Evolutionary conservation across 92 coral and sea anemone species (phyloP).

Genomic region (Heliopora coerulea): DNA sequence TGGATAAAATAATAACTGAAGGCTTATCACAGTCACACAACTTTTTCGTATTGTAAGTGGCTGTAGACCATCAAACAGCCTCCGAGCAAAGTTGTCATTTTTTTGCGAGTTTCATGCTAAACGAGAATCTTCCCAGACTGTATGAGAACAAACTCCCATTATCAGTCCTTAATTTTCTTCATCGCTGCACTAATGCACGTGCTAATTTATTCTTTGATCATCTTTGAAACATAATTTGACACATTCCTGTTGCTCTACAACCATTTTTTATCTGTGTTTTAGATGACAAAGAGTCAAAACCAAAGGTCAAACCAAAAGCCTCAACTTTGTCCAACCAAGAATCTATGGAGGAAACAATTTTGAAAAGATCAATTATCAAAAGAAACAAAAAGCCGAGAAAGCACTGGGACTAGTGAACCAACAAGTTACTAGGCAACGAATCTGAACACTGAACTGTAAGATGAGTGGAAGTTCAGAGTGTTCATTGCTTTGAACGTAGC

Average conservation of each 20-base stretch:
- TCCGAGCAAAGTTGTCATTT: too few relatives aligned
- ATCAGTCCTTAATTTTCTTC: too few relatives aligned
- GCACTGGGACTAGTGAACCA: conserved; percentile 27
- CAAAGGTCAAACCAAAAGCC: neutral
- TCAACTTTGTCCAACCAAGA: conserved; percentile 31
- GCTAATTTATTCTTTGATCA: too few relatives aligned
- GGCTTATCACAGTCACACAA: too few relatives aligned
- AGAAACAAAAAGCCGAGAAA: conserved; percentile 24
- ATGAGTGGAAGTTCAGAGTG: neutral
- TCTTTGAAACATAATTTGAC: too few relatives aligned
- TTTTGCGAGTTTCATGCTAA: too few relatives aligned
- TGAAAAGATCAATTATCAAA: conserved; percentile 65
- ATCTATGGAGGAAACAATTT: conserved; percentile 83
- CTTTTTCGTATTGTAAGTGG: too few relatives aligned
- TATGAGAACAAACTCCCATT: neutral
- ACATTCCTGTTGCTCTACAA: too few relatives aligned
- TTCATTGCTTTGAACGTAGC: too few relatives aligned
- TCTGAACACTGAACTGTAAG: neutral
- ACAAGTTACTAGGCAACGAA: conserved; percentile 12
- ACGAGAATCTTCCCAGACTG: neutral
- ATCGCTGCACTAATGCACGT: too few relatives aligned
- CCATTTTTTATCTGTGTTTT: neutral
- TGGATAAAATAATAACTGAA: too few relatives aligned
- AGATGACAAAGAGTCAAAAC: conserved; percentile 39
- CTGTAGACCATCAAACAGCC: too few relatives aligned